phyloP scores from a whole-genome alignment of 2,888 invertebrate genomes.

The Hypomecis atomaria region DNA sequence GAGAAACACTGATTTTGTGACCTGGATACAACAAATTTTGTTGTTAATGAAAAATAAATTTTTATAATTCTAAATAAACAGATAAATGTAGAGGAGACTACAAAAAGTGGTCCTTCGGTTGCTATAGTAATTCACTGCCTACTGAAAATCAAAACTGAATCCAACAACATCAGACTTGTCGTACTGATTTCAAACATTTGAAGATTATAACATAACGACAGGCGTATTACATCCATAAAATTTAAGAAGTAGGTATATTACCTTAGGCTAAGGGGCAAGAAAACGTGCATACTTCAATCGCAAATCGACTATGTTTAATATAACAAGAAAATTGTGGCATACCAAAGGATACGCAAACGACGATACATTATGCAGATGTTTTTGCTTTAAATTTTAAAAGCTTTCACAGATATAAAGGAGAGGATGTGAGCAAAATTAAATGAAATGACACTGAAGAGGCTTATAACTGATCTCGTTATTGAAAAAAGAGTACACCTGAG shows the following conservation, averaged over 20 bases:
- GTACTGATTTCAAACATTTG: too few species aligned
- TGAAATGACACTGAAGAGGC: constrained; percentile 62
- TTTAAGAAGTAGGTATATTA: neutral
- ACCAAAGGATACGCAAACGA: neutral
- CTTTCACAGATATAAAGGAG: constrained; percentile 48
- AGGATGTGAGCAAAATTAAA: constrained; percentile 46
- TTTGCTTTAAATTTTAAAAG: constrained; percentile 48
- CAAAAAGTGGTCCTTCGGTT: neutral
- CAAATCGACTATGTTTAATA: neutral
- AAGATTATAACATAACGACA: too few species aligned
- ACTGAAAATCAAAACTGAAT: too few species aligned
- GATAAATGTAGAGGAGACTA: neutral
- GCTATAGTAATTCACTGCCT: too few species aligned
- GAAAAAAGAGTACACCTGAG: constrained; percentile 71
- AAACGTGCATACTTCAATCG: too few species aligned
- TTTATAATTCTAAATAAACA: too few species aligned
- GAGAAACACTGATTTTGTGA: neutral
- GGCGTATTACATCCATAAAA: too few species aligned
- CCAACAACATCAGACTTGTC: too few species aligned
- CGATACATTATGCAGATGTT: constrained; percentile 23
- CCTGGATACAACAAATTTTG: too few species aligned
- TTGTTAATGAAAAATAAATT: too few species aligned
- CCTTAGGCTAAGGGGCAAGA: too few species aligned
- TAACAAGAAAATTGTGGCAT: constrained; percentile 10
- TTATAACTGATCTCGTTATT: constrained; percentile 60